Evolutionary conservation across 1,140 invertebrate genomes (phyloP).

Genomic region (Pseudomyrmex pallidus): DNA sequence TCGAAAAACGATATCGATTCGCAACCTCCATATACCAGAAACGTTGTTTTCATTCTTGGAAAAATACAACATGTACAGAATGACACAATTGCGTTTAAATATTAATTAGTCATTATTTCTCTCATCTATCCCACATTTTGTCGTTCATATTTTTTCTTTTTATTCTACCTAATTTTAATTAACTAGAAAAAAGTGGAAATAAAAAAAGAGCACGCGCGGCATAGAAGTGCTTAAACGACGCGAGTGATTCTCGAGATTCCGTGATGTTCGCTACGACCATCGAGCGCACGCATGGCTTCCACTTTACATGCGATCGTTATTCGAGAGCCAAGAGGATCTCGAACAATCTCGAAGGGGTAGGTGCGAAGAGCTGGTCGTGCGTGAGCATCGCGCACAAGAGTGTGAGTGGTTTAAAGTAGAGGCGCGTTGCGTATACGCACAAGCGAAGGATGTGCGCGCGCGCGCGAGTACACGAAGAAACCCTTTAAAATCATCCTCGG

Average conservation of each 20-base stretch:
- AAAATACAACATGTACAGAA: not conserved
- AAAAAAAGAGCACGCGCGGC: not conserved
- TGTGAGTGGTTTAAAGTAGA: constrained; percentile 37
- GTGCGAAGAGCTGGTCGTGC: constrained; percentile 43
- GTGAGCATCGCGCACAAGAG: constrained; percentile 11
- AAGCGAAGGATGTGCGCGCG: constrained; percentile 1
- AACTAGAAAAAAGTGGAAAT: not conserved
- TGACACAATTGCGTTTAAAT: not conserved
- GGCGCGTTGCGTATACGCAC: not conserved
- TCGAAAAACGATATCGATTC: constrained; percentile 57
- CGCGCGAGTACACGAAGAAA: constrained; percentile 7
- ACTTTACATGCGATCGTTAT: constrained; percentile 47
- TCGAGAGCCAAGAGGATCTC: constrained; percentile 52
- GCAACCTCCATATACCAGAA: constrained; percentile 3
- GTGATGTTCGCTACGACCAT: constrained; percentile 31
- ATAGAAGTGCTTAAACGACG: constrained; percentile 22
- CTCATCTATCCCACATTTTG: not conserved
- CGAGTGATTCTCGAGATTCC: constrained; percentile 45
- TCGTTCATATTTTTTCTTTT: not conserved
- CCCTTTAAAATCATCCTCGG: constrained; percentile 18
- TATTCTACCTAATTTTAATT: not conserved
- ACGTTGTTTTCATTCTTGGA: constrained; percentile 17
- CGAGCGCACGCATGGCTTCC: constrained; percentile 48
- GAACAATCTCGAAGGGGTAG: constrained; percentile 51
- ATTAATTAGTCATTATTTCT: not conserved